Base-by-base conservation (phyloP, 2,113 vertebrate genomes). In the Myiopsitta monachus region DNA sequence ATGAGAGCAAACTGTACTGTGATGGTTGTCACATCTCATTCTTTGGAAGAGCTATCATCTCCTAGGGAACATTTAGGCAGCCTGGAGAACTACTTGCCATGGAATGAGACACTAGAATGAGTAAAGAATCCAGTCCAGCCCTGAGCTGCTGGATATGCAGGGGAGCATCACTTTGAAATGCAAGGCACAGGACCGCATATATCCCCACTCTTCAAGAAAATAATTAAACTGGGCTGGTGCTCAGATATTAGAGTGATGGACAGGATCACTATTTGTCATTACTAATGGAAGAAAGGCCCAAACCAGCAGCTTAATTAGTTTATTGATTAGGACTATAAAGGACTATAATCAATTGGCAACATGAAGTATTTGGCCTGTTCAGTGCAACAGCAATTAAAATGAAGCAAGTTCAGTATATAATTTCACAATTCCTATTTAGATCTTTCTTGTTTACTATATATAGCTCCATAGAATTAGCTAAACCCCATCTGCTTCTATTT, bases 401-500 rank as follows among this genome's bases (percentile, higher is more conserved):
- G 93, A 84, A 95, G 94, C 93, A 94, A 97, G 94, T 95, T 97
- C 88, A 52, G 95, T 96, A 92, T 95, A 78, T 96, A 97, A 97
- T 96, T 97, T 95, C 81, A 95, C 87, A 89, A 97, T 92, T 96
- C 95, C 95, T 95, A 89, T 97, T 97, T 97, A 97, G 96, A 94
- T 96, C 95, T 92, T 89, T 94, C 95, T 97, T 95, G 84, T 94
- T 95, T 97, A 92, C 94, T 97, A 96, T 96, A 95, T 97, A 96
- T 97, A 97, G 95, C 89, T 92, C 93, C 78, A 95, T 95, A 95
- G 95, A 97, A 97, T 91, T 95, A 96, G 91, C 93, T 97, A 89
- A 97, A 92, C 89, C 91, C 94, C 96, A 96, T 97, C 95, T 97
- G 96, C 94, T 97, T 95, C 95, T 96, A 97, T 97, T 97, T 96